Evolutionary conservation across 2,888 invertebrate species (phyloP).

Genomic region (Spatulosminthurus flaviceps): DNA sequence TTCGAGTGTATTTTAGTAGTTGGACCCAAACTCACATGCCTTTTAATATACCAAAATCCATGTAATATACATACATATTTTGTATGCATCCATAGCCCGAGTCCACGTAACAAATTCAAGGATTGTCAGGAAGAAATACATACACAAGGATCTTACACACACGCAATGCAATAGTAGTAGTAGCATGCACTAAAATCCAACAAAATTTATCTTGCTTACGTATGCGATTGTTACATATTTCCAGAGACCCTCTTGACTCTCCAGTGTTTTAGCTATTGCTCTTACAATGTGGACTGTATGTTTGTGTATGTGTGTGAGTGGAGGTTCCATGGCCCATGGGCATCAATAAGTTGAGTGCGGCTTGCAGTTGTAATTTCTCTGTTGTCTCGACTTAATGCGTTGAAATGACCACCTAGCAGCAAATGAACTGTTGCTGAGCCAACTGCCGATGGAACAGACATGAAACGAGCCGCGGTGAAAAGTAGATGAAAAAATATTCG

Average conservation of each 20-base stretch:
- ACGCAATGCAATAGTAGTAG: no score
- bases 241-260: background rate
- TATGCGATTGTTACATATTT: background rate
- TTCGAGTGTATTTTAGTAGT: slow-evolving; percentile 11
- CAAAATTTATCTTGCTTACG: background rate
- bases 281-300: slow-evolving; percentile 24
- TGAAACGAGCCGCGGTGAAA: slow-evolving; percentile 56
- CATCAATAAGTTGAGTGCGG: slow-evolving; percentile 54
- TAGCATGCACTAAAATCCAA: no score
- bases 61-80: no score
- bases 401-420: slow-evolving; percentile 62
- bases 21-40: no score
- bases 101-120: no score
- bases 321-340: slow-evolving; percentile 51
- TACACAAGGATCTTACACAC: no score
- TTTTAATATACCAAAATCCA: background rate
- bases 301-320: background rate
- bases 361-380: slow-evolving; percentile 56
- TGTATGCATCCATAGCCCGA: no score
- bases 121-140: no score
- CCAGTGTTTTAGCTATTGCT: slow-evolving; percentile 13
- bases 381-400: slow-evolving; percentile 60
- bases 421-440: slow-evolving; percentile 57
- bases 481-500: slow-evolving; percentile 35
- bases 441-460: slow-evolving; percentile 54